These are phyloP conservation scores for Nomia melanderi DNA, from an alignment of 1,140 invertebrate genomes.

Conservation along the genomic window DNA sequence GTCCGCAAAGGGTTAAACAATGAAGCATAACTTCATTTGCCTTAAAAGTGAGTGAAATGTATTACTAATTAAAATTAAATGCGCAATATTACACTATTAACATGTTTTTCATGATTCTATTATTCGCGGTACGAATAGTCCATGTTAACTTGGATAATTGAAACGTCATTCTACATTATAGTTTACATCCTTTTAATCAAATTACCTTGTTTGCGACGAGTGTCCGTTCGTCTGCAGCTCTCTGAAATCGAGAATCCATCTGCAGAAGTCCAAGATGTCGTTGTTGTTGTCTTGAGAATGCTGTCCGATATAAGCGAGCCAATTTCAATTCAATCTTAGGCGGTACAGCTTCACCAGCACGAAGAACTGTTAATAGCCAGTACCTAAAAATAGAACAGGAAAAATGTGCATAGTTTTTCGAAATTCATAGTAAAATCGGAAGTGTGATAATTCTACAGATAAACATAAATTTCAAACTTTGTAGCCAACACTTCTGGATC, in stretches of 20 bases:
- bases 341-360: constrained; percentile 76
- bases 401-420: not conserved
- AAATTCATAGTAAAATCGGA: not conserved
- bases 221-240: constrained; percentile 48
- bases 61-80: too few relatives aligned
- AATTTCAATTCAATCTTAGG: constrained; percentile 78
- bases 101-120: too few relatives aligned
- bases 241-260: constrained; percentile 62
- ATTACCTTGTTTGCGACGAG: constrained; percentile 37
- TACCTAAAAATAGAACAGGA: constrained; percentile 79
- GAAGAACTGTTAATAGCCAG: constrained; percentile 89
- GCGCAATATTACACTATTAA: too few relatives aligned
- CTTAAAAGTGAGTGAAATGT: too few relatives aligned
- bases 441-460: not conserved
- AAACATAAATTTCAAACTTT: too few relatives aligned
- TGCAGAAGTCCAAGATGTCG: constrained; percentile 73
- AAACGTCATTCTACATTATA: too few relatives aligned
- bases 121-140: too few relatives aligned
- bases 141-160: too few relatives aligned
- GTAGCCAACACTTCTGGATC: too few relatives aligned
- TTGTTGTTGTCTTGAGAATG: constrained; percentile 80
- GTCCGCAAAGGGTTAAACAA: too few relatives aligned
- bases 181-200: too few relatives aligned
- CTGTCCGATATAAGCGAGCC: constrained; percentile 79
- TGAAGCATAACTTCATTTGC: too few relatives aligned